phyloP scores from a whole-genome alignment of 2,888 invertebrate species.

The Dastarcus helophoroides region DNA sequence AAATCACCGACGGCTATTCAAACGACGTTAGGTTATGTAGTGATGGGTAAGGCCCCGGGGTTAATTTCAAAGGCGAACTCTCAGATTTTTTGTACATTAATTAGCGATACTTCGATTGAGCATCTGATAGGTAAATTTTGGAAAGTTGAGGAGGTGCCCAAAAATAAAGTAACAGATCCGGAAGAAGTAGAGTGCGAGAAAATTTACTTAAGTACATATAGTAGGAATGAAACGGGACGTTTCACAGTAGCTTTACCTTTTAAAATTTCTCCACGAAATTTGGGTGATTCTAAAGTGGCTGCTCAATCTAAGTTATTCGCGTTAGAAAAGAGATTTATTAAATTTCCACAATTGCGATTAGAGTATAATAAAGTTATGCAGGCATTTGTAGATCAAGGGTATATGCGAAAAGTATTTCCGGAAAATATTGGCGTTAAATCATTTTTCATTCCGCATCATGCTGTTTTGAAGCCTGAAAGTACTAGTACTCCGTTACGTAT shows the following conservation, averaged over 20 bases:
- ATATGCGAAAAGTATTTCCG: not conserved
- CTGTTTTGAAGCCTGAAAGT: not conserved
- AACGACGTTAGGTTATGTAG: not conserved
- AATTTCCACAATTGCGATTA: not conserved
- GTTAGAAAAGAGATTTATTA: not conserved
- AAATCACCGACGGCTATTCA: conserved; percentile 1
- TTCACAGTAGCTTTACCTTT: conserved; percentile 1
- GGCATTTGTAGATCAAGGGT: conserved; percentile 1
- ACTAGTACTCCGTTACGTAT: not conserved
- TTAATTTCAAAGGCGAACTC: too few species aligned
- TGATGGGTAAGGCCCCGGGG: conserved; percentile 1
- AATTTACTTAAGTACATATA: not conserved
- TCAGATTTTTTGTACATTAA: too few species aligned
- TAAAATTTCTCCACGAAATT: too few species aligned
- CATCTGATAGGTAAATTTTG: too few species aligned
- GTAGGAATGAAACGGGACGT: not conserved
- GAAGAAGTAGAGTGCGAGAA: not conserved
- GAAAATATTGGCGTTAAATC: not conserved
- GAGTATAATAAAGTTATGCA: conserved; percentile 4
- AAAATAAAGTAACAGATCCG: not conserved
- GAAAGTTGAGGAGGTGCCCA: conserved; percentile 1
- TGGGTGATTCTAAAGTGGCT: too few species aligned
- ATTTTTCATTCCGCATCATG: not conserved
- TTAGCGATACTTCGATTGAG: too few species aligned
- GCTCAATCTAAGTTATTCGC: not conserved